A percentile compares a stretch with the other conserved stretches of the same genome.
phyloP scores from a whole-genome alignment of 1,140 invertebrate species.

The Tachypleus tridentatus region DNA sequence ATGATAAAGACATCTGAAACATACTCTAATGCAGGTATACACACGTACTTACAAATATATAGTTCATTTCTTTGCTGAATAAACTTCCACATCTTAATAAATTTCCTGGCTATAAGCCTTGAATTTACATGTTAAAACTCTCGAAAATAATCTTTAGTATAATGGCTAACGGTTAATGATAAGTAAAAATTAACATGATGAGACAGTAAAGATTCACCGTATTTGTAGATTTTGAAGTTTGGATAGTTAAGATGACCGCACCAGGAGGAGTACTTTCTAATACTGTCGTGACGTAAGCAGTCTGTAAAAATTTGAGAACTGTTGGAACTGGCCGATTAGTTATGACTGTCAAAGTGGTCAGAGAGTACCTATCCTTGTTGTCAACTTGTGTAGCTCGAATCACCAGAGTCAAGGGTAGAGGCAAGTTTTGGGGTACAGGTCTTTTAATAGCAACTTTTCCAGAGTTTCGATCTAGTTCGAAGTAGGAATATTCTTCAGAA shows the following conservation, averaged over 20 bases:
- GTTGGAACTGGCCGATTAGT: conserved; percentile 36
- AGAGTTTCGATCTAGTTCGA: conserved; percentile 46
- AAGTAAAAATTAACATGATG: not conserved
- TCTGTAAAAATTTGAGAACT: conserved; percentile 53
- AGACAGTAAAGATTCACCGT: conserved; percentile 33
- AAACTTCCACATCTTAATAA: no score
- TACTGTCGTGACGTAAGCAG: conserved; percentile 53
- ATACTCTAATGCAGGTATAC: no score
- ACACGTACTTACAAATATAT: no score
- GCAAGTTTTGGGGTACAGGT: conserved; percentile 36
- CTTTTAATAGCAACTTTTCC: conserved; percentile 47
- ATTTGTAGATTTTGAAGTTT: conserved; percentile 38
- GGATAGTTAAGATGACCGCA: conserved; percentile 46
- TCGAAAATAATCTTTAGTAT: not conserved
- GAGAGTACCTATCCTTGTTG: conserved; percentile 71
- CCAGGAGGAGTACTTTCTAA: conserved; percentile 53
- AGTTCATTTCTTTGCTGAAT: no score
- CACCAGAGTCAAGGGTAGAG: conserved; percentile 57
- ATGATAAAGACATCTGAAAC: no score
- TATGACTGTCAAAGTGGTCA: conserved; percentile 59
- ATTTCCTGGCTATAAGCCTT: not conserved
- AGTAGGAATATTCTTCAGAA: conserved; percentile 37
- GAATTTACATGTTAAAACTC: not conserved
- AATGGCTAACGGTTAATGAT: not conserved
- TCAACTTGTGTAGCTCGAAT: conserved; percentile 73